Evolutionary conservation across 2,113 vertebrate genomes (phyloP), one percentile per base, ranked within the genome.

Genomic region (Oceanodroma tethys): DNA sequence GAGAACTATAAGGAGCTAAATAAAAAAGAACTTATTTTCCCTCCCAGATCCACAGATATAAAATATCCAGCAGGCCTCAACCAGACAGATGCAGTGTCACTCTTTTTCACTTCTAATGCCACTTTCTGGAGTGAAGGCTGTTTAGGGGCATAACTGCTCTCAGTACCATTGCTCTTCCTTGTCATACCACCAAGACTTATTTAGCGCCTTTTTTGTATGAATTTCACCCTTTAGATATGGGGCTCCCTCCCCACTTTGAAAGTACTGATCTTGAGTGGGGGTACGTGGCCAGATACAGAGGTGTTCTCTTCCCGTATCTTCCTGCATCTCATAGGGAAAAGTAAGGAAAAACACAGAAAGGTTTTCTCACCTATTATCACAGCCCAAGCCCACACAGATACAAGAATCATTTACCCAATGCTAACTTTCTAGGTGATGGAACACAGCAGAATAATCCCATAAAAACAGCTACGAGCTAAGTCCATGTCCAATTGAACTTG

Each of bases 401-500:
- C 5, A 81, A 50, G 82, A 95, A 84, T 55, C 55, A 74, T 86
- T 80, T 90, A 88, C 45, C 75, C 6, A 0, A 30, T 75, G 52
- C 42, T 76, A 58, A 88, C 72, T 55, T 88, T 88, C 75, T 84
- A 79, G 80, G 86, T 86, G 95, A 72, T 59, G 65, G 88, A 95
- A 80, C 60, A 71, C 68, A 71, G 92, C 55, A 91, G 88, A 91
- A 94, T 76, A 96, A 95, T 92, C 79, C 92, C 80, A 86, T 86
- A 68, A 90, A 92, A 90, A 4, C 81, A 94, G 75, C 82, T 20
- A 73, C 10, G 4, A 93, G 85, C 88, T 84, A 71, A 95, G 72
- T 26, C 83, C 80, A 87, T 12, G 76, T 93, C 83, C 95, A 95
- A 91, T 34, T 95, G 95, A 97, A 95, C 90, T 92, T 16, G 15